These are phyloP conservation scores for Whitmania pigra DNA, from an alignment of 1,140 invertebrate species.

Conservation along the genomic window DNA sequence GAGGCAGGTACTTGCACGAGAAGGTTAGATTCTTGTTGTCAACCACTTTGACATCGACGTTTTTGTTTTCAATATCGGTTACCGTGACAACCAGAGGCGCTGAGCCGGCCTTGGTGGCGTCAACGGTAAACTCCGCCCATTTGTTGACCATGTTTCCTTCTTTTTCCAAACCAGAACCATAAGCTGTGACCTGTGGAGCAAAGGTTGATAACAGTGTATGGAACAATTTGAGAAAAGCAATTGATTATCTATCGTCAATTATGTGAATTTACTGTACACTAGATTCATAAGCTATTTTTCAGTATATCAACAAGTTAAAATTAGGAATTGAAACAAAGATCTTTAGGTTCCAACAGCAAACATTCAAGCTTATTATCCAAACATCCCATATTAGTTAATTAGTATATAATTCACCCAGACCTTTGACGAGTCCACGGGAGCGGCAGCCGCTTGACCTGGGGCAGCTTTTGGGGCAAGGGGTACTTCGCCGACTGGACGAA, in stretches of 20 bases:
- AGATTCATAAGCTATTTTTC: too few species aligned
- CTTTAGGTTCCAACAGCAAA: too few species aligned
- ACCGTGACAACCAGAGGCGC: slow-evolving; percentile 48
- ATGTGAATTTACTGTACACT: too few species aligned
- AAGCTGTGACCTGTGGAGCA: slow-evolving; percentile 35
- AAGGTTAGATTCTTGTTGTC: slow-evolving; percentile 55
- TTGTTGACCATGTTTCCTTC: slow-evolving; percentile 36
- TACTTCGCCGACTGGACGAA: slow-evolving; percentile 19
- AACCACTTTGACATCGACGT: slow-evolving; percentile 50
- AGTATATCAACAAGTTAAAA: too few species aligned
- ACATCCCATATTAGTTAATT: too few species aligned
- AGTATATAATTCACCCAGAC: too few species aligned
- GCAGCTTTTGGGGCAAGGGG: not conserved
- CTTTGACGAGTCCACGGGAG: not conserved
- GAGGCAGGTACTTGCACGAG: slow-evolving; percentile 55
- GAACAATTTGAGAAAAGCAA: not conserved
- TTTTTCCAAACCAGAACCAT: slow-evolving; percentile 41
- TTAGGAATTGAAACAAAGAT: too few species aligned
- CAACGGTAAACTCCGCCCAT: slow-evolving; percentile 55
- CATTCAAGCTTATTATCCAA: too few species aligned
- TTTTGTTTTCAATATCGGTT: slow-evolving; percentile 50
- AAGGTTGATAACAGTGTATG: not conserved
- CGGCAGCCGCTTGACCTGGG: not conserved
- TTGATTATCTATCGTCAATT: too few species aligned
- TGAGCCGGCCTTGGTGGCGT: slow-evolving; percentile 58